Evolutionary conservation across 2,888 invertebrate species (phyloP).

Genomic region (Tenthredo notha): DNA sequence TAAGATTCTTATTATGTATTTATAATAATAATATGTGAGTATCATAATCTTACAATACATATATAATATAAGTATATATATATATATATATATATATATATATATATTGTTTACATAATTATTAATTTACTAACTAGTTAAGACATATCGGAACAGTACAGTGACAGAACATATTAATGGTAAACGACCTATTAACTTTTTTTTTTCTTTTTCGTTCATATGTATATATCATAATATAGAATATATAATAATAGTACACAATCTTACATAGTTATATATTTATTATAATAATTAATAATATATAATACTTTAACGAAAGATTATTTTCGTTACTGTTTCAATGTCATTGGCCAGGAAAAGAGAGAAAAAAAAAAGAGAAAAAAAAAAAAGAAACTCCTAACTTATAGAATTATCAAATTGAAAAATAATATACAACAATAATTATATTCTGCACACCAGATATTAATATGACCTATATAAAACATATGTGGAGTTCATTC

Average conservation of each 20-base stretch:
- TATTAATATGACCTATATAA: background rate
- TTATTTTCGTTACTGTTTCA: constrained; percentile 39
- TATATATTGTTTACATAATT: constrained; percentile 65
- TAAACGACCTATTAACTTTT: constrained; percentile 62
- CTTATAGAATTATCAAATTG: constrained; percentile 47
- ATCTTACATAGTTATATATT: constrained; percentile 29
- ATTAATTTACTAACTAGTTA: constrained; percentile 70
- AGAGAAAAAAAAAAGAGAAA: background rate
- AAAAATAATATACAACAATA: constrained; percentile 62
- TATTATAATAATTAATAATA: constrained; percentile 32
- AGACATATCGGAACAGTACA: constrained; percentile 71
- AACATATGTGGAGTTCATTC: constrained; percentile 44
- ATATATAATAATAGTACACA: constrained; percentile 53
- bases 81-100: constrained; percentile 59
- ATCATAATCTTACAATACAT: constrained; percentile 42
- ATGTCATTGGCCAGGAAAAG: constrained; percentile 19
- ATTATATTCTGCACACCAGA: constrained; percentile 59
- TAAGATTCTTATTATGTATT: background rate
- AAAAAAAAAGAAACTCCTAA: background rate
- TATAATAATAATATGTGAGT: constrained; percentile 28
- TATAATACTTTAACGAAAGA: constrained; percentile 20
- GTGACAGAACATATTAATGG: constrained; percentile 70
- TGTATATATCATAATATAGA: constrained; percentile 55
- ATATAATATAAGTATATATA: constrained; percentile 56
- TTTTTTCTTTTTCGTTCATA: constrained; percentile 47